Conservation (phyloP, 2,797 vertebrate species). For the Acanthopagrus latus region DNA sequence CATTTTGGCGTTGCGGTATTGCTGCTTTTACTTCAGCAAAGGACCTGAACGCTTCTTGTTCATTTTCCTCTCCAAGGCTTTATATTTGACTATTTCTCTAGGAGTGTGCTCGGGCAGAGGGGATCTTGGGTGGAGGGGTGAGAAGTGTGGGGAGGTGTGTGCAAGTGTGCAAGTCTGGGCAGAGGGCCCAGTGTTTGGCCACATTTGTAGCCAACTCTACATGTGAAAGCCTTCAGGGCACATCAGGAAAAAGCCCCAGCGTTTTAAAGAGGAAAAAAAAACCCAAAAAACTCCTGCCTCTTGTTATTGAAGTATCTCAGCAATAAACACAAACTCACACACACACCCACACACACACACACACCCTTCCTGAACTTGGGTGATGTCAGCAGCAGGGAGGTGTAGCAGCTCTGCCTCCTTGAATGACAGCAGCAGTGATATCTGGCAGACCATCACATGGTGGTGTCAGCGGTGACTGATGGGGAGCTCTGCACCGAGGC, state of each 20-base stretch:
- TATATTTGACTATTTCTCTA: constrained; percentile 48
- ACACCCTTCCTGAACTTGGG: constrained; percentile 35
- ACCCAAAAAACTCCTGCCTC: constrained; percentile 23
- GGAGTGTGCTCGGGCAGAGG: constrained; percentile 21
- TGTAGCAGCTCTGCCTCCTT: constrained; percentile 62
- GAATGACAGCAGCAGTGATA: constrained; percentile 68
- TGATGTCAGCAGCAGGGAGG: constrained; percentile 65
- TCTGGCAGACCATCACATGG: constrained; percentile 81
- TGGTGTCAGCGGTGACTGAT: constrained; percentile 76
- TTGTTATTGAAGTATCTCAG: constrained; percentile 70
- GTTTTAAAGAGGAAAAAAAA: constrained; percentile 45
- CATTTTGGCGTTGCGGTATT: background rate
- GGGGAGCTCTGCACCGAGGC: constrained; percentile 62
- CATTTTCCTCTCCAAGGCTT: constrained; percentile 13
- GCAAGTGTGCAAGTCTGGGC: constrained; percentile 70
- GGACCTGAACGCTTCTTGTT: background rate
- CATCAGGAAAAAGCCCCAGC: constrained; percentile 71
- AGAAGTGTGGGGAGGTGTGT: constrained; percentile 38
- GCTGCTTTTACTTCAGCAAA: background rate
- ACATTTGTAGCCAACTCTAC: constrained; percentile 68
- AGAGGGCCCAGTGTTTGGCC: constrained; percentile 72
- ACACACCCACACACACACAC: constrained; percentile 48
- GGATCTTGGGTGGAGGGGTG: constrained; percentile 40
- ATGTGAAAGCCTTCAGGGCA: constrained; percentile 80
- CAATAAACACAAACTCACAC: constrained; percentile 59